Percentiles rank a stretch among this genome's conserved stretches.
Evolutionary conservation across 2,797 vertebrate genomes (phyloP).

Genomic region (Cottoperca gobio): DNA sequence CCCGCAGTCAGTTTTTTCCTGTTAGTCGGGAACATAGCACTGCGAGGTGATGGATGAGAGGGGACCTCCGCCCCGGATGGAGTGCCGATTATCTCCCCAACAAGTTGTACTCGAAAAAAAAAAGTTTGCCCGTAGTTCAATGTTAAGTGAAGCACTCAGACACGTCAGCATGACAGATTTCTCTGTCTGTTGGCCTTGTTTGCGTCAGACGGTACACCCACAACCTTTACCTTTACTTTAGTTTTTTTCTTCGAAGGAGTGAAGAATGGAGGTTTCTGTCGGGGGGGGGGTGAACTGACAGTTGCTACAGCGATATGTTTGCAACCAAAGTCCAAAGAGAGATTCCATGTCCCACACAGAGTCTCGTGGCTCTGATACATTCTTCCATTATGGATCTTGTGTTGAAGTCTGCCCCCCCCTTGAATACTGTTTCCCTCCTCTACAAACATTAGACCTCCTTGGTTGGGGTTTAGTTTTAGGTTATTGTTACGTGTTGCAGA

Average conservation of each 20-base stretch:
- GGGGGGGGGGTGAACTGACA: constrained; percentile 48
- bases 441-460: not conserved
- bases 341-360: not conserved
- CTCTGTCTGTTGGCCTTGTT: constrained; percentile 58
- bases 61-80: constrained; percentile 37
- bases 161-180: constrained; percentile 58
- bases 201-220: constrained; percentile 49
- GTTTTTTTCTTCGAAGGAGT: constrained; percentile 26
- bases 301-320: constrained; percentile 24
- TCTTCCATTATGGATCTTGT: not conserved
- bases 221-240: constrained; percentile 36
- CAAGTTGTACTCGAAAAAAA: constrained; percentile 51
- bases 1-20: constrained; percentile 62
- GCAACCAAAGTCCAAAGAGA: not conserved
- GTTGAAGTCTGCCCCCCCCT: too few species aligned
- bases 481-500: not conserved
- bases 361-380: not conserved
- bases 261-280: constrained; percentile 36
- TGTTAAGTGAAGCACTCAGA: constrained; percentile 64
- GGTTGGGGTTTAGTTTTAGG: not conserved
- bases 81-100: constrained; percentile 64
- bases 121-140: constrained; percentile 56
- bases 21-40: constrained; percentile 44
- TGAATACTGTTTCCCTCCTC: not conserved
- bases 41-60: constrained; percentile 69